phyloP scores from a whole-genome alignment of 2,113 vertebrate genomes.

The Jacana jacana region DNA sequence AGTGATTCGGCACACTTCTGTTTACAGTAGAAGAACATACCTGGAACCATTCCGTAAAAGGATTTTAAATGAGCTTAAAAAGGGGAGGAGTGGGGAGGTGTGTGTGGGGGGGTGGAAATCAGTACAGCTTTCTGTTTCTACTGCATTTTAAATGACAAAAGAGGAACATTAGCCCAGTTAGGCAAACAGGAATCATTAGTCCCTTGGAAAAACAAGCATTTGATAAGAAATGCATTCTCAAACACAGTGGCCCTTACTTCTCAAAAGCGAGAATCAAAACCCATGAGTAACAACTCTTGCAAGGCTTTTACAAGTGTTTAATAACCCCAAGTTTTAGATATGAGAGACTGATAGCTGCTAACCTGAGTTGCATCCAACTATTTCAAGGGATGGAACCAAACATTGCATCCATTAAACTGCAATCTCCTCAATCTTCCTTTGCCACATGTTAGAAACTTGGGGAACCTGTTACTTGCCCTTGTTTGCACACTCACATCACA shows the following conservation, averaged over 20 bases:
- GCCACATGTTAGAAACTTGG: background rate
- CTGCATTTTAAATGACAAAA: background rate
- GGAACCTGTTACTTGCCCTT: background rate
- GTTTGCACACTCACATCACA: background rate
- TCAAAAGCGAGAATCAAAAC: background rate
- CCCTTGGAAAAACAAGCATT: background rate
- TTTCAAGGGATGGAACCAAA: background rate
- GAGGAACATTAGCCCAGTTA: background rate
- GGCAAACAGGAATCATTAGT: background rate
- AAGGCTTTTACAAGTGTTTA: background rate
- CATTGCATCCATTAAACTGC: background rate
- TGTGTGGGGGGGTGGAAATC: background rate
- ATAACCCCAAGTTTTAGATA: accelerated
- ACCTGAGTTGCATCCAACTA: background rate
- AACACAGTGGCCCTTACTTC: background rate
- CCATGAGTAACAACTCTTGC: background rate
- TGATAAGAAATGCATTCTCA: background rate
- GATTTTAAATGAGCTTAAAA: background rate
- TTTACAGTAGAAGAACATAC: background rate
- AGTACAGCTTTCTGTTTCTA: background rate
- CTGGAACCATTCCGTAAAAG: background rate
- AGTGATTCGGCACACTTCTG: background rate
- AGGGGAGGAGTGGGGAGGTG: no score
- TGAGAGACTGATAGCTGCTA: background rate
- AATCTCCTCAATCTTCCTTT: background rate